Percentiles rank a stretch among this genome's conserved stretches.
These are phyloP conservation scores for Smittia aterrima DNA, from an alignment of 2,888 invertebrate genomes.

Conservation along the genomic window DNA sequence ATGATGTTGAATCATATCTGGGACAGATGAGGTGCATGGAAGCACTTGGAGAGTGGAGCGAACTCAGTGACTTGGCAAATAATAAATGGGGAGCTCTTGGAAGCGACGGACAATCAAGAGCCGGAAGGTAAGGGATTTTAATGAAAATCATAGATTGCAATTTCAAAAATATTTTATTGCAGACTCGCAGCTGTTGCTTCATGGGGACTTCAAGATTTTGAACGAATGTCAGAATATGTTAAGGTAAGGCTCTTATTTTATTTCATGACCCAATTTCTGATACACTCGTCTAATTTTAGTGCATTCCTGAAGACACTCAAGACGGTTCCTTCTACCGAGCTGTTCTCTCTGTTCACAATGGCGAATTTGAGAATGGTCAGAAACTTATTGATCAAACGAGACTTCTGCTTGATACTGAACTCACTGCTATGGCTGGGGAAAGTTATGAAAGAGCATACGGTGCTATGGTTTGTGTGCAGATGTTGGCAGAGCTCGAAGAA, in stretches of 20 bases:
- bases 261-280: no score
- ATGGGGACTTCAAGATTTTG: conserved; percentile 95
- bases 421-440: conserved; percentile 95
- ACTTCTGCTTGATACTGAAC: conserved; percentile 90
- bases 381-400: conserved; percentile 87
- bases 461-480: conserved; percentile 94
- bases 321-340: conserved; percentile 96
- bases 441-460: conserved; percentile 94
- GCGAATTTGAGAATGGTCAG: conserved; percentile 66
- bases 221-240: conserved; percentile 89
- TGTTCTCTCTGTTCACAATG: conserved; percentile 83
- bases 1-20: conserved; percentile 76
- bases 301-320: conserved; percentile 88
- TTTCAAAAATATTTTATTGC: no score
- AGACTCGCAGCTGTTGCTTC: conserved; percentile 91
- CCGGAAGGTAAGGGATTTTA: conserved; percentile 57
- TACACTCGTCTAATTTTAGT: conserved; percentile 46
- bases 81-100: conserved; percentile 72
- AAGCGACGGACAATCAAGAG: conserved; percentile 60
- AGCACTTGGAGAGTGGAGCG: conserved; percentile 94
- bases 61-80: conserved; percentile 77
- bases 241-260: no score
- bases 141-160: no score
- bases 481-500: conserved; percentile 96
- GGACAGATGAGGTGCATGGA: conserved; percentile 96